Evolutionary conservation across 2,797 vertebrate genomes (phyloP).

Genomic region (Scarus forsteni): DNA sequence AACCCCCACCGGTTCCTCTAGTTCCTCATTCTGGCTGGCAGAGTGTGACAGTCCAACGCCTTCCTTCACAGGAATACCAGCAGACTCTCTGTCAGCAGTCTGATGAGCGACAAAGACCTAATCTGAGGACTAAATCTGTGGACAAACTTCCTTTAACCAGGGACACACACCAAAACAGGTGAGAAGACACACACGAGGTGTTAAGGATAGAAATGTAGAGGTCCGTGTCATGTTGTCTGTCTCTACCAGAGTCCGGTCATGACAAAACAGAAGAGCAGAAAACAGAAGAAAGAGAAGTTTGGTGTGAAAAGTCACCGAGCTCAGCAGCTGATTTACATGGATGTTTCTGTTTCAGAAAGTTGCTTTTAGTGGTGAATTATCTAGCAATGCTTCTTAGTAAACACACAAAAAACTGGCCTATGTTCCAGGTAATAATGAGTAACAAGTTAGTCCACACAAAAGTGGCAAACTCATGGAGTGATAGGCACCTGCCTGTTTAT

Average conservation of each 20-base stretch:
- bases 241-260: not conserved
- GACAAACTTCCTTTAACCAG: conserved; percentile 32
- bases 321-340: too few species aligned
- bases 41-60: conserved; percentile 21
- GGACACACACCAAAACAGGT: conserved; percentile 55
- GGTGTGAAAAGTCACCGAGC: not conserved
- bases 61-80: not conserved
- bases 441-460: too few species aligned
- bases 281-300: not conserved
- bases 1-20: conserved; percentile 45
- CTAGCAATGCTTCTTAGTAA: too few species aligned
- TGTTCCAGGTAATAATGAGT: too few species aligned
- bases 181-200: conserved; percentile 15
- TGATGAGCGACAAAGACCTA: conserved; percentile 11
- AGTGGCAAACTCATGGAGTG: too few species aligned
- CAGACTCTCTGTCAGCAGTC: not conserved
- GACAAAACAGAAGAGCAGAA: too few species aligned
- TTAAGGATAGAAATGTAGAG: conserved; percentile 1
- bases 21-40: conserved; percentile 76
- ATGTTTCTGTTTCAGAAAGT: too few species aligned
- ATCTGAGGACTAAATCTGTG: conserved; percentile 24
- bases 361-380: too few species aligned
- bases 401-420: too few species aligned
- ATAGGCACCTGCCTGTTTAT: too few species aligned
- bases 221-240: not conserved